Evolutionary conservation across 2,113 vertebrate species (phyloP).

Genomic region (Rhinopomastus cyanomelas): DNA sequence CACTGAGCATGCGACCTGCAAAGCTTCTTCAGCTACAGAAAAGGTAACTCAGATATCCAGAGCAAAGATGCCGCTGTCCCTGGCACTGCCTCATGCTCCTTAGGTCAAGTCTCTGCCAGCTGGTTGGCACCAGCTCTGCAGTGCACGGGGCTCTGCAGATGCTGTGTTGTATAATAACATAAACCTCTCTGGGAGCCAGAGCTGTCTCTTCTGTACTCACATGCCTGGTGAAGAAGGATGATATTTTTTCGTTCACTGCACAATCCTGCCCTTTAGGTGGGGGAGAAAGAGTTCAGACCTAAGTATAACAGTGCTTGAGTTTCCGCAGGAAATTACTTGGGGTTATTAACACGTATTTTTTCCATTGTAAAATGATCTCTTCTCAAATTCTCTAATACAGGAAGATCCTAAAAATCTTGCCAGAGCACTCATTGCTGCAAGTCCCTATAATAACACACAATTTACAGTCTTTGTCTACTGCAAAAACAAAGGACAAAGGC

Average conservation of each 20-base stretch:
- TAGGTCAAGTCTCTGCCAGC: not conserved
- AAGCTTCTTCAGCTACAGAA: not conserved
- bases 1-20: not conserved
- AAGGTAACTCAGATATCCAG: not conserved
- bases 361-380: conserved; percentile 12
- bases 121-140: not conserved
- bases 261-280: not conserved
- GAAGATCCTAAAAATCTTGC: not conserved
- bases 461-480: not conserved
- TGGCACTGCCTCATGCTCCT: not conserved
- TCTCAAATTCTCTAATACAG: not conserved
- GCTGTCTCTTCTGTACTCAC: not conserved
- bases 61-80: not conserved
- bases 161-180: not conserved
- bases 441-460: not conserved
- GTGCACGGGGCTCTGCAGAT: not conserved
- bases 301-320: not conserved
- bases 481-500: not conserved
- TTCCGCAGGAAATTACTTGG: conserved; percentile 26
- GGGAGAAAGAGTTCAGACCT: not conserved
- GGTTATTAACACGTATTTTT: conserved; percentile 10
- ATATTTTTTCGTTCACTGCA: not conserved
- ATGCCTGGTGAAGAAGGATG: not conserved
- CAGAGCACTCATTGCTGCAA: not conserved
- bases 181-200: not conserved